These are phyloP conservation scores for Saturnia pavonia DNA, from an alignment of 2,888 invertebrate genomes.

Conservation along the genomic window DNA sequence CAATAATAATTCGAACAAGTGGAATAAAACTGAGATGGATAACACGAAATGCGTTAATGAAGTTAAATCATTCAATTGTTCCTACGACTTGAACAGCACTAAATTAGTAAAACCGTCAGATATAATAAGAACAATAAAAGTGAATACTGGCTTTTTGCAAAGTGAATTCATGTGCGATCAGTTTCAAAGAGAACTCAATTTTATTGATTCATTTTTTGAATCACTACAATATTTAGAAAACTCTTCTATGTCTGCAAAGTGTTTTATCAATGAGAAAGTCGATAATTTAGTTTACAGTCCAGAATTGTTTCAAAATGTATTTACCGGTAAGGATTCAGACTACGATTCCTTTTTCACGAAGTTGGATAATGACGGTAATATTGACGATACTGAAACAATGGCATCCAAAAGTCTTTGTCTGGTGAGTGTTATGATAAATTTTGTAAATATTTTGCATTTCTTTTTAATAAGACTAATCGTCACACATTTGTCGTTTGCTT, in stretches of 20 bases:
- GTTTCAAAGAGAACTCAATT: slow-evolving; percentile 73
- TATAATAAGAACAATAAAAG: slow-evolving; percentile 69
- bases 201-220: slow-evolving; percentile 77
- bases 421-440: slow-evolving; percentile 70
- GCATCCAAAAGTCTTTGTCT: slow-evolving; percentile 78
- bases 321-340: slow-evolving; percentile 53
- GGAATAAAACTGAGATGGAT: slow-evolving; percentile 35
- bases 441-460: slow-evolving; percentile 59
- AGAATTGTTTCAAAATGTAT: slow-evolving; percentile 42
- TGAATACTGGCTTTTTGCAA: slow-evolving; percentile 58
- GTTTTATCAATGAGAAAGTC: slow-evolving; percentile 50
- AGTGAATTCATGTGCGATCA: slow-evolving; percentile 68
- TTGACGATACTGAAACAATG: slow-evolving; percentile 70
- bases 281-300: slow-evolving; percentile 51
- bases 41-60: slow-evolving; percentile 46
- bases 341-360: slow-evolving; percentile 62
- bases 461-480: slow-evolving; percentile 23
- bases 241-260: slow-evolving; percentile 58
- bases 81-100: slow-evolving; percentile 50
- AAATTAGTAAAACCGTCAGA: slow-evolving; percentile 75
- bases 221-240: slow-evolving; percentile 73
- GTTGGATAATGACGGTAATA: slow-evolving; percentile 60
- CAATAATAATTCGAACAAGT: slow-evolving; percentile 31
- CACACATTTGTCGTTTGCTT: background rate
- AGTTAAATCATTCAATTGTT: slow-evolving; percentile 54